Base-by-base conservation (phyloP, 2,888 invertebrate species). In the Agonopterix arenella region DNA sequence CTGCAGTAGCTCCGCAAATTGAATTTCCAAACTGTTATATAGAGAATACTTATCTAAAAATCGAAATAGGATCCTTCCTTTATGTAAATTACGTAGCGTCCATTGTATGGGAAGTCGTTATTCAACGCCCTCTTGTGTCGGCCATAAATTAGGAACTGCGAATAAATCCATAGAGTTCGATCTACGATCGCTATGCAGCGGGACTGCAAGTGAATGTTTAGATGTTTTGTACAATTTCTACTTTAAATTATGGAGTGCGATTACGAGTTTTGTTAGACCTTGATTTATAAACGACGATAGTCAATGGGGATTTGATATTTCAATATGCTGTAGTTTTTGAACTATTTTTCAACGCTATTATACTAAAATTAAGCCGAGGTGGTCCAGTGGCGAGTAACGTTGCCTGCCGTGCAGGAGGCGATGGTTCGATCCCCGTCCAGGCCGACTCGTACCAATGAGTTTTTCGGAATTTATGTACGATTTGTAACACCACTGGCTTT, bases 151-250 rank as follows among this genome's bases (percentile, higher is more conserved):
- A 82, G 66, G 61, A 66, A 66, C 28, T 28, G 68, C 61, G 80
- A 73, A 77, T 80, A 73, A 73, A 81, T 78, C 76, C 75, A 78
- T 76, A 76, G 80, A 80, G 64, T 80, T 71, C 74, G 77, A 77
- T 75, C 70, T 73, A 63, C 66, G 70, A 76, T 70, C 64, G 62
- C 63, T 66, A 66, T 52, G 52, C 52, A 49, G 11, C 16, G 41
- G 37, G 16, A 44, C 47, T 52, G 52, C 49, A 52, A 50, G 49
- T 50, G 52, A 47, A 47, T 52, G 36, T 13, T 40, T 28, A 28
- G 28, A 28, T 28, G 28, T 28, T 43, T 49, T 52, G 49, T 49
- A 49, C 52, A 44, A 46, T 49, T 47, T 13, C 36, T 28, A 5
- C 49, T 8, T 45, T 49, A 47, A 49, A 52, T 52, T 49, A 52